A percentile compares a stretch with the other conserved stretches of the same genome.
phyloP scores from a whole-genome alignment of 2,113 vertebrate species.

The Rhodinocichla rosea region DNA sequence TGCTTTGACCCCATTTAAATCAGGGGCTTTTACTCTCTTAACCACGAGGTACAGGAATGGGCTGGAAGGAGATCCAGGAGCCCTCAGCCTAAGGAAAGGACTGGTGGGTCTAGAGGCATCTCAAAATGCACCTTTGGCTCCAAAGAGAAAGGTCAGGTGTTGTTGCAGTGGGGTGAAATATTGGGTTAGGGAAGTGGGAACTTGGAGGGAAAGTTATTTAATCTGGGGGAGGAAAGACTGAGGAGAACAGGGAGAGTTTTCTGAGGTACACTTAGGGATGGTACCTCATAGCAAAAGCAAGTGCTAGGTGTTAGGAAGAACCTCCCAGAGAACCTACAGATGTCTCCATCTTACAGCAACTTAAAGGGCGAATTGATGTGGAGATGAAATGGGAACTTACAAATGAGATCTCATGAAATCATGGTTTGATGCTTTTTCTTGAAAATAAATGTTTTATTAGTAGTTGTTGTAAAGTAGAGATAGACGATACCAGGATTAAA shows the following conservation, averaged over 20 bases:
- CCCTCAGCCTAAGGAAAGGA: neutral
- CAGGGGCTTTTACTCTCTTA: neutral
- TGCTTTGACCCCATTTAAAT: neutral
- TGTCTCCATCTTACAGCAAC: neutral
- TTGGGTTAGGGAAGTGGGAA: neutral
- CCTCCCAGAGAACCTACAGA: neutral
- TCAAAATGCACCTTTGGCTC: neutral
- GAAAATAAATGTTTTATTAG: neutral
- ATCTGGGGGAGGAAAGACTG: neutral
- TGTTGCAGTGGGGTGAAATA: neutral
- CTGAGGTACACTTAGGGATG: fast-evolving
- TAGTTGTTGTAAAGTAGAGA: neutral
- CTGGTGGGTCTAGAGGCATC: neutral
- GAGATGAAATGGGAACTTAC: neutral
- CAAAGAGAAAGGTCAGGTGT: neutral
- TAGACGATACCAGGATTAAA: neutral
- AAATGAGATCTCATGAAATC: neutral
- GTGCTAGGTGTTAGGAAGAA: neutral
- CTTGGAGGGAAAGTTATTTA: neutral
- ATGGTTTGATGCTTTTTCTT: neutral
- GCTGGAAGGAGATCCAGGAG: neutral
- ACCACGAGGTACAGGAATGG: neutral
- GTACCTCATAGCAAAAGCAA: neutral
- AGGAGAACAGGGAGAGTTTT: neutral
- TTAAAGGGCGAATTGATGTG: neutral